phyloP scores from a whole-genome alignment of 1,140 invertebrate genomes.

The Drosophila sproati region DNA sequence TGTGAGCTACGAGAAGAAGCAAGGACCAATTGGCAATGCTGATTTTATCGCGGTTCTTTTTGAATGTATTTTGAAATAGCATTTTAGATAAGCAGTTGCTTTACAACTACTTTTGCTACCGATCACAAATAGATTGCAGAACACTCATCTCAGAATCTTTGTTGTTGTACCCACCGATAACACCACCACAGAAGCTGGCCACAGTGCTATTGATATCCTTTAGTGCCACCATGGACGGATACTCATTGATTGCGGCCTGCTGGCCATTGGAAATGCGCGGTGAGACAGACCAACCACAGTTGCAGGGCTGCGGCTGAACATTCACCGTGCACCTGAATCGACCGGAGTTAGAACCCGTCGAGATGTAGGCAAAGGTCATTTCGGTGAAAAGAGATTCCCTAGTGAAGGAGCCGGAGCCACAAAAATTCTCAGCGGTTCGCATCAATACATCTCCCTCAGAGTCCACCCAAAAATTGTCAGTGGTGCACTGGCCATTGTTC shows the following conservation, averaged over 20 bases:
- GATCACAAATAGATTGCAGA: no score
- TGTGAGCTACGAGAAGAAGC: no score
- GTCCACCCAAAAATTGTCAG: slow-evolving; percentile 76
- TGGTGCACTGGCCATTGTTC: slow-evolving; percentile 60
- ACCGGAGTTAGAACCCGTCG: slow-evolving; percentile 41
- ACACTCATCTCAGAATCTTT: no score
- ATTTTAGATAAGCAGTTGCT: no score
- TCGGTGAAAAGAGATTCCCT: slow-evolving; percentile 68
- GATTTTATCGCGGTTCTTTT: no score
- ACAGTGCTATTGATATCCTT: slow-evolving; percentile 43
- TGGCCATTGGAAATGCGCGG: slow-evolving; percentile 71
- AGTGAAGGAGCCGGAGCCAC: slow-evolving; percentile 61
- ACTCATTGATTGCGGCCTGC: slow-evolving; percentile 63
- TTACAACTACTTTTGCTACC: no score
- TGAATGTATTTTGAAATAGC: no score
- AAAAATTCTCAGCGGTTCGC: slow-evolving; percentile 73
- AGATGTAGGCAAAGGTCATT: slow-evolving; percentile 69
- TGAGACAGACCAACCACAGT: slow-evolving; percentile 74
- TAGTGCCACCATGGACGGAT: slow-evolving; percentile 68
- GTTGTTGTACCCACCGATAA: slow-evolving; percentile 57
- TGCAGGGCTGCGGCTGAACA: slow-evolving; percentile 52
- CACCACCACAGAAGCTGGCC: slow-evolving; percentile 61
- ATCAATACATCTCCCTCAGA: slow-evolving; percentile 70
- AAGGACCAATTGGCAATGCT: no score
- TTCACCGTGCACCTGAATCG: slow-evolving; percentile 63